Conservation (phyloP, 2,797 vertebrate species). For the Sebastes itinus region DNA sequence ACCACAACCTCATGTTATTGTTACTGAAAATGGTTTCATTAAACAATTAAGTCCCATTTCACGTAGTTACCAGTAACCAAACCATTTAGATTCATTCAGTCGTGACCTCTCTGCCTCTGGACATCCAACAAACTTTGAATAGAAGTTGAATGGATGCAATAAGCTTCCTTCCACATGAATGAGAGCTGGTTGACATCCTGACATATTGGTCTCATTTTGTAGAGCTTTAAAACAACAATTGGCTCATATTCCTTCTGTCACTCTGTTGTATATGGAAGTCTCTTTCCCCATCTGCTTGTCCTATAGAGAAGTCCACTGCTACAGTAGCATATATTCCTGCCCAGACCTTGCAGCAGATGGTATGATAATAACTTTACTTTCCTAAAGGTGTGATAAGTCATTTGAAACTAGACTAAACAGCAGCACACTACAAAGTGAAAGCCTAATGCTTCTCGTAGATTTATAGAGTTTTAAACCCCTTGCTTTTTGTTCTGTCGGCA, state of each 20-base stretch:
- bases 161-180: background rate
- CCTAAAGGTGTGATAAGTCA: slow-evolving; percentile 21
- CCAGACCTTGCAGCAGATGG: slow-evolving; percentile 18
- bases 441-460: slow-evolving; percentile 5
- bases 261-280: background rate
- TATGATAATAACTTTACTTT: slow-evolving; percentile 19
- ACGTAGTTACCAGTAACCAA: background rate
- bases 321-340: background rate
- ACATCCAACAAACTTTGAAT: background rate
- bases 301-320: background rate
- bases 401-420: slow-evolving; percentile 38
- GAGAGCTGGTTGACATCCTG: background rate
- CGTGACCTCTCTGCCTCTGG: background rate
- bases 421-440: background rate
- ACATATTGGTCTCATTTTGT: background rate
- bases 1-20: background rate
- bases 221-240: background rate
- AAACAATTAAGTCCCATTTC: background rate
- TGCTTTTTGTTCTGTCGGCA: background rate
- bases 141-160: background rate
- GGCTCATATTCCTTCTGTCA: background rate
- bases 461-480: slow-evolving; percentile 19
- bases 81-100: background rate
- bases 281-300: background rate
- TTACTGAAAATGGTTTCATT: background rate